Conservation (phyloP, 2,113 vertebrate genomes). For the Brachionichthys hirsutus region DNA sequence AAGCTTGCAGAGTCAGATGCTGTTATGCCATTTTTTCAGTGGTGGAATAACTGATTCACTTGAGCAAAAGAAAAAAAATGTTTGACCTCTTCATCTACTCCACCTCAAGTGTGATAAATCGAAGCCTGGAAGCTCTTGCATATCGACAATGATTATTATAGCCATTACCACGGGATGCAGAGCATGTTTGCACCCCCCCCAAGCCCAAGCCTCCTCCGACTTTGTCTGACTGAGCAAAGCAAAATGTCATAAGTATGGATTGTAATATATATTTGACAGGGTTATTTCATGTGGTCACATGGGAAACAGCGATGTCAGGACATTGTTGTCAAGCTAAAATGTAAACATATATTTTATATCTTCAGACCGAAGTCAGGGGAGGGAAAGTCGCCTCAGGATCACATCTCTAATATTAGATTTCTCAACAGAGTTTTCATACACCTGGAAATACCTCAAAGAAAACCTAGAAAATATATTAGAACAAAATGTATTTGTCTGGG, state of each 20-base stretch:
- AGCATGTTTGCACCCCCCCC: slow-evolving; percentile 24
- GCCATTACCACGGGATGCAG: slow-evolving; percentile 24
- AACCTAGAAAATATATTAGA: too few species aligned
- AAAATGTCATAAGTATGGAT: slow-evolving; percentile 59
- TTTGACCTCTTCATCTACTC: slow-evolving; percentile 15
- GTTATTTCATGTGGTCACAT: slow-evolving; percentile 68
- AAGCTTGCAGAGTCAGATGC: slow-evolving; percentile 61
- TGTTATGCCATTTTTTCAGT: slow-evolving; percentile 50
- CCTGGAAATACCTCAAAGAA: too few species aligned
- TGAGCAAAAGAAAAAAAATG: slow-evolving; percentile 10
- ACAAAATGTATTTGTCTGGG: too few species aligned
- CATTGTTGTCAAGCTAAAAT: slow-evolving; percentile 66
- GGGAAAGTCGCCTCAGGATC: slow-evolving; percentile 47
- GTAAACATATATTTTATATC: slow-evolving; percentile 75
- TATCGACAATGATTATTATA: slow-evolving; percentile 18
- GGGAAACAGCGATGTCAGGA: slow-evolving; percentile 69
- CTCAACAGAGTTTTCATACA: slow-evolving; percentile 15
- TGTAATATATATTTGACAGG: slow-evolving; percentile 68
- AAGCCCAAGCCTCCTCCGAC: slow-evolving; percentile 37
- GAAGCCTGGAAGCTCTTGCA: slow-evolving; percentile 5
- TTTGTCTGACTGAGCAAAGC: slow-evolving; percentile 48
- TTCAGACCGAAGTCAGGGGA: slow-evolving; percentile 55
- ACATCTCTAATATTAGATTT: slow-evolving; percentile 37
- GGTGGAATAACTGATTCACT: slow-evolving; percentile 36
- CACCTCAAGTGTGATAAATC: slow-evolving; percentile 26